Evolutionary conservation across 2,113 vertebrate genomes (phyloP).

Genomic region (Budorcas taxicolor): DNA sequence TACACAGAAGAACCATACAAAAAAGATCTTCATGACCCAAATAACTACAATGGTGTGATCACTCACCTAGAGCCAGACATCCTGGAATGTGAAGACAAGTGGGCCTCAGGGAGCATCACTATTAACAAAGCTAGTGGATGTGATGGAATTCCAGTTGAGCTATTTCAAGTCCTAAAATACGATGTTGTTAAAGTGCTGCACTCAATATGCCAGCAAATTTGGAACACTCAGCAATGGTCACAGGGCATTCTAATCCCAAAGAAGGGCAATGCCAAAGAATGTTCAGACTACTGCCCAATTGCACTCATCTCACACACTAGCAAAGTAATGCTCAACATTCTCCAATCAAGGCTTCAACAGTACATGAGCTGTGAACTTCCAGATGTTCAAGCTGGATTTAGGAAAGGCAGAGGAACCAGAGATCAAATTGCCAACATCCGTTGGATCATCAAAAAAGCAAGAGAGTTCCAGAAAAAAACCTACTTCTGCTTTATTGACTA

Average conservation of each 20-base stretch:
- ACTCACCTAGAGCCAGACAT: background rate
- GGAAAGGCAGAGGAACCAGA: background rate
- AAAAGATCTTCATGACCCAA: background rate
- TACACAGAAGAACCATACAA: background rate
- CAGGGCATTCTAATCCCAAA: background rate
- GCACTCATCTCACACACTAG: background rate
- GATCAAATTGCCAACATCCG: background rate
- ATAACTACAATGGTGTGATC: background rate
- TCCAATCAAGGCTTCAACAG: background rate
- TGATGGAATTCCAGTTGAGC: background rate
- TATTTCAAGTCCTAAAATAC: background rate
- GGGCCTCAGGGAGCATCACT: background rate
- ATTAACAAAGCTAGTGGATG: background rate
- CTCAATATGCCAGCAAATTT: background rate
- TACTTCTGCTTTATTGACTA: background rate
- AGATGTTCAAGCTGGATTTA: background rate
- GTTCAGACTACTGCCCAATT: background rate
- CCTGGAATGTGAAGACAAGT: background rate
- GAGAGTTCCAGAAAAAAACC: background rate
- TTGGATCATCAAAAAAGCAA: background rate
- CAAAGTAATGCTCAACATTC: background rate
- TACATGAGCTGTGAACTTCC: accelerated
- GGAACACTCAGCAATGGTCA: background rate
- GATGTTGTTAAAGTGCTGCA: background rate
- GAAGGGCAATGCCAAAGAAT: background rate